These are phyloP conservation scores for Zaprionus nigranus DNA, from an alignment of 1,140 invertebrate genomes.

Conservation along the genomic window DNA sequence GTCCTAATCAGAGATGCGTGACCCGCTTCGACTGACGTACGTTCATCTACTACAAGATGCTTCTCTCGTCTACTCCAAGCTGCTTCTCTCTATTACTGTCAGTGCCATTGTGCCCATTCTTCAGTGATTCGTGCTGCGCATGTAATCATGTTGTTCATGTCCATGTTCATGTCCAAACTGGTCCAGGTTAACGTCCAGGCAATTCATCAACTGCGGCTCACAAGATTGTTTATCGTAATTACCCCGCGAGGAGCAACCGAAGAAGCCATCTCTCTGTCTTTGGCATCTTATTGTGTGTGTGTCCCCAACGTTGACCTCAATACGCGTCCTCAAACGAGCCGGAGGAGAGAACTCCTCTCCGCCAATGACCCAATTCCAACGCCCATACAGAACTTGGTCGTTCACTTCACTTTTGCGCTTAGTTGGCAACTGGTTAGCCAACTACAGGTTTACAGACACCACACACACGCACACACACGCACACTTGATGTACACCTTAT, in stretches of 20 bases:
- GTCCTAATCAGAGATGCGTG: conserved; percentile 31
- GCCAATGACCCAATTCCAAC: conserved; percentile 69
- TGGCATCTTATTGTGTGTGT: conserved; percentile 46
- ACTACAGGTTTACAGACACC: conserved; percentile 10
- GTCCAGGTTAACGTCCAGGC: conserved; percentile 43
- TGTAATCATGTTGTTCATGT: conserved; percentile 50
- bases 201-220: conserved; percentile 56
- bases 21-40: conserved; percentile 23
- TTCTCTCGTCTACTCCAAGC: not conserved
- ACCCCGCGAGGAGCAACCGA: conserved; percentile 9
- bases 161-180: conserved; percentile 38
- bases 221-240: conserved; percentile 74
- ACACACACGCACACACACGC: conserved; percentile 9
- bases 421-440: conserved; percentile 62
- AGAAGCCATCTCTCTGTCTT: conserved; percentile 3
- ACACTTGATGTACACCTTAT: not conserved
- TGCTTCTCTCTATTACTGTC: not conserved
- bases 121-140: conserved; percentile 9
- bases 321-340: conserved; percentile 33
- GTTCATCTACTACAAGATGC: not conserved
- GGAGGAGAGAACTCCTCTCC: conserved; percentile 41
- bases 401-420: conserved; percentile 71
- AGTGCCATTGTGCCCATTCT: conserved; percentile 23
- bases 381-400: conserved; percentile 50
- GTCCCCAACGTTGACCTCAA: conserved; percentile 49